Evolutionary conservation across 1,140 invertebrate species (phyloP).

Genomic region (Cotesia typhae): DNA sequence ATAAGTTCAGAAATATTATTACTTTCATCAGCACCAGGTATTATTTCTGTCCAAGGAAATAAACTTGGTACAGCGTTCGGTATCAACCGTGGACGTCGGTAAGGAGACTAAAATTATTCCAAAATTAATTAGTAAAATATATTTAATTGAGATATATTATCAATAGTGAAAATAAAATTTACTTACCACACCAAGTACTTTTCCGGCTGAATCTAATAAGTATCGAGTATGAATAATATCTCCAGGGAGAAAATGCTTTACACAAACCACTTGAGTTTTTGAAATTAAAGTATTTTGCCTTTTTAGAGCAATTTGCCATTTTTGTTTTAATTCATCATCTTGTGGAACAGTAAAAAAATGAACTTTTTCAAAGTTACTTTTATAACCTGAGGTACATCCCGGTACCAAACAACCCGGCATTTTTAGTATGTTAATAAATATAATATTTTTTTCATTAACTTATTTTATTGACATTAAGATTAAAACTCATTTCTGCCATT

Average conservation of each 20-base stretch:
- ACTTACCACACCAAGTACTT: conserved; percentile 13
- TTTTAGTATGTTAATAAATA: too few species aligned
- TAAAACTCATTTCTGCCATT: too few species aligned
- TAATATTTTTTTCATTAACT: too few species aligned
- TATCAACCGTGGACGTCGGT: too few species aligned
- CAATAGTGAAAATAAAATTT: neutral
- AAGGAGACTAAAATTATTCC: too few species aligned
- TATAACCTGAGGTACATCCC: conserved; percentile 1
- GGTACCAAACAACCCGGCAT: conserved; percentile 11
- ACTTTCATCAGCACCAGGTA: too few species aligned
- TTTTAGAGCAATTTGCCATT: conserved; percentile 5
- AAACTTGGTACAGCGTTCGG: too few species aligned
- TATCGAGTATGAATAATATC: neutral
- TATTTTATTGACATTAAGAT: too few species aligned
- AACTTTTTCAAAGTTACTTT: neutral
- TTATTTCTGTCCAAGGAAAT: too few species aligned
- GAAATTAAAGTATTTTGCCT: neutral
- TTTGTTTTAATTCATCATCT: conserved; percentile 12
- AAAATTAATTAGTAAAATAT: too few species aligned
- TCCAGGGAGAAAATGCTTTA: neutral
- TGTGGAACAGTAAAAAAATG: neutral
- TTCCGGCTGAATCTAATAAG: neutral
- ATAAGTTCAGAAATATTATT: too few species aligned
- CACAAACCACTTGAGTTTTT: conserved; percentile 8
- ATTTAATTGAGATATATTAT: too few species aligned